Evolutionary conservation across 2,888 invertebrate species (phyloP).

Genomic region (Diploptera punctata): DNA sequence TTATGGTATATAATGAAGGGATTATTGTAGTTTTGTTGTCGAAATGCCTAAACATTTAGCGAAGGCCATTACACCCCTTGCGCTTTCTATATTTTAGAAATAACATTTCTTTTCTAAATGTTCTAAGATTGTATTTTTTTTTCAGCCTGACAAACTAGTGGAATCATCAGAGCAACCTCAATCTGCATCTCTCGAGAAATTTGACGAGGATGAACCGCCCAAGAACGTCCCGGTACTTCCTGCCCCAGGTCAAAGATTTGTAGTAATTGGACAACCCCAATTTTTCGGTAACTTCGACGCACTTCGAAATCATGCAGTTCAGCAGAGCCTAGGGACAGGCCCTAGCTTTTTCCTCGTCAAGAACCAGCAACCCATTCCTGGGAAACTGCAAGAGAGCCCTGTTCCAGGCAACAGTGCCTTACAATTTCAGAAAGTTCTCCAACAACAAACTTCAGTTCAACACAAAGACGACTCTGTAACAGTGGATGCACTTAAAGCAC

Average conservation of each 20-base stretch:
- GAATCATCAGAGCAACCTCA: conserved; percentile 34
- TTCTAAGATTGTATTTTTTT: no score
- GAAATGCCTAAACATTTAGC: no score
- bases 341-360: conserved; percentile 66
- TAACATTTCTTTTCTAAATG: no score
- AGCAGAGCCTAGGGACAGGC: conserved; percentile 26
- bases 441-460: not conserved
- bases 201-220: conserved; percentile 30
- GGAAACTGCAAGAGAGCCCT: not conserved
- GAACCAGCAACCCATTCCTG: conserved; percentile 11
- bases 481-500: conserved; percentile 12
- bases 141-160: conserved; percentile 16
- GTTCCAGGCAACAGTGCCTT: conserved; percentile 10
- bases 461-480: not conserved
- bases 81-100: no score
- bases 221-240: not conserved
- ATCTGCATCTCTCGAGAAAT: conserved; percentile 31
- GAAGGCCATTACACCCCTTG: no score
- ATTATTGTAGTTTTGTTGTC: no score
- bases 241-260: conserved; percentile 45
- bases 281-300: conserved; percentile 49
- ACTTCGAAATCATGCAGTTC: conserved; percentile 27
- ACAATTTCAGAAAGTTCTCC: conserved; percentile 16
- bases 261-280: conserved; percentile 62
- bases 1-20: no score